Evolutionary conservation across 2,113 vertebrate genomes (phyloP).

Genomic region (Mormoops blainvillei): DNA sequence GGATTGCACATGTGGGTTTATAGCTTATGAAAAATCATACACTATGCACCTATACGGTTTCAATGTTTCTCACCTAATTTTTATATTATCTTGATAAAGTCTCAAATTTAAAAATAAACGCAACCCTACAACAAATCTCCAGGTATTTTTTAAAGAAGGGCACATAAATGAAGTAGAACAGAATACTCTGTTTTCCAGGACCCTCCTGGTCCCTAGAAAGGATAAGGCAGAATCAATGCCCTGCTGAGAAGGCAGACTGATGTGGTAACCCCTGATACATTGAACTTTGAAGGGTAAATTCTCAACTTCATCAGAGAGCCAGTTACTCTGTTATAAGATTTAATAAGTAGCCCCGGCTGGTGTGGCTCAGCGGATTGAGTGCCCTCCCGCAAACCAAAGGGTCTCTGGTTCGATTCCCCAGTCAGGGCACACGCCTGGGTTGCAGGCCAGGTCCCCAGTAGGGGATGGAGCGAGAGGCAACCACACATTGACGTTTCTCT

Average conservation of each 20-base stretch:
- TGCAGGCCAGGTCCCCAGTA: too few species aligned
- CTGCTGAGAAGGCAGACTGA: neutral
- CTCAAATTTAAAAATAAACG: neutral
- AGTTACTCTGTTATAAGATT: too few species aligned
- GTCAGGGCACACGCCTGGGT: too few species aligned
- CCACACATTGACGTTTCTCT: too few species aligned
- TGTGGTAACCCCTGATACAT: neutral
- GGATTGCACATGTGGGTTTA: neutral
- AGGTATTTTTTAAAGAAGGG: neutral
- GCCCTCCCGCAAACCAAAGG: too few species aligned
- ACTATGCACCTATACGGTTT: neutral
- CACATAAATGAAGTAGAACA: neutral
- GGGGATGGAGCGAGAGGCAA: too few species aligned
- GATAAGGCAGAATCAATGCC: neutral
- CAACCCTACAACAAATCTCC: neutral
- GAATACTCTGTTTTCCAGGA: neutral
- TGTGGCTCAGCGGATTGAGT: too few species aligned
- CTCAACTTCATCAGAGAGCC: neutral
- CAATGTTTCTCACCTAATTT: neutral
- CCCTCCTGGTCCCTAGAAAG: neutral
- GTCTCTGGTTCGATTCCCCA: too few species aligned
- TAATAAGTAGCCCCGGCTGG: too few species aligned
- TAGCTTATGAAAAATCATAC: neutral
- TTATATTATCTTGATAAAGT: neutral
- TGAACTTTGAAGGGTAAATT: neutral